Base-by-base conservation (phyloP, 1,140 invertebrate species). In the Acromyrmex charruanus region DNA sequence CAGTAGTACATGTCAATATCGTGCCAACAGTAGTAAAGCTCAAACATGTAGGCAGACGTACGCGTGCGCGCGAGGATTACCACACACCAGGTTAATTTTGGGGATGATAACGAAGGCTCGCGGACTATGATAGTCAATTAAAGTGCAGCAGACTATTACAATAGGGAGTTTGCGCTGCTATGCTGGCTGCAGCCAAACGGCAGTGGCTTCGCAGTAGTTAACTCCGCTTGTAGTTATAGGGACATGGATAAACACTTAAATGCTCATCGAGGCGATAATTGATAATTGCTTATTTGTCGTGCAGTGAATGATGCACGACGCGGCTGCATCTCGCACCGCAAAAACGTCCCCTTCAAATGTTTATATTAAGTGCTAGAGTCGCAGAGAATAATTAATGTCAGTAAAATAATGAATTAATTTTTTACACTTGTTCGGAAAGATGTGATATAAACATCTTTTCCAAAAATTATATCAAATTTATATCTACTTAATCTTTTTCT, bases 1-100 rank as follows among this genome's bases (percentile, higher is more conserved):
- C 80, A 84, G 80, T 84, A 75, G 69, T 84, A 84, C 68, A 84
- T 84, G 80, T 84, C 80, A 84, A 84, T 84, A 84, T 84, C 80
- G 80, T 84, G 55, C 80, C 55, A 39, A 75, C 80, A 84, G 80
- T 7, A 28, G 80, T 84, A 85, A 77, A 85, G 81, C 55, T 86
- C 49, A 59, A 65, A 58, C 85, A 77, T 18, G 18, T 55, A 75
- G 71, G 51, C 5, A 44, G 53, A 81, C 49, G n/a, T 21, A 9
- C 69, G 80, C 39, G 79, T 49, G 80, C 68, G 25, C 58, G 53
- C 49, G 12, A 75, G 77, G 69, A 77, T 88, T 79, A 87, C 77
- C 53, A 77, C 65, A 79, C 53, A 74, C 71, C 69, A 75, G 79
- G 87, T 87, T 87, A 87, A 88, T 87, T 88, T 77, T 63, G 31